Conservation (phyloP, 2,888 invertebrate species). For the Nomada ruficornis region DNA sequence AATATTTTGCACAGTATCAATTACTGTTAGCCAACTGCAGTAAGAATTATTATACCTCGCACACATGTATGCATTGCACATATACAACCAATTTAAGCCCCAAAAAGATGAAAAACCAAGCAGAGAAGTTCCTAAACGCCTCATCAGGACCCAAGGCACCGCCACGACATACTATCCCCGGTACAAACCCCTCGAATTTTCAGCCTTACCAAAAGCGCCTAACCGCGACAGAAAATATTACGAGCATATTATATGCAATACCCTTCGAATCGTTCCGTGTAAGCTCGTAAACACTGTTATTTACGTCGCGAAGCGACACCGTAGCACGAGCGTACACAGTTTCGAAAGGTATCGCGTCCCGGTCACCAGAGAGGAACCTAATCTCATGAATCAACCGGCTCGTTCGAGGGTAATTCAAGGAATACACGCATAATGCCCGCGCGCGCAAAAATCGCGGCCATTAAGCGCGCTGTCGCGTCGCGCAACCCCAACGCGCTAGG, state of each 20-base stretch:
- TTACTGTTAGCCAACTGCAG: too few species aligned
- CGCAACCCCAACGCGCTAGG: constrained; percentile 7
- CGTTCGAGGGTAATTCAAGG: constrained; percentile 44
- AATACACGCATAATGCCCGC: constrained; percentile 31
- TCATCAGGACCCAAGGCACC: background rate
- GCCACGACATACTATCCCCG: background rate
- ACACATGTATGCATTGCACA: too few species aligned
- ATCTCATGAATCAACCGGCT: constrained; percentile 52
- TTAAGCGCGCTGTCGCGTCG: constrained; percentile 19
- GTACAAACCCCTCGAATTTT: background rate
- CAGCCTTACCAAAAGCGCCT: background rate
- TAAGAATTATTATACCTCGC: too few species aligned
- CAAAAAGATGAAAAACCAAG: too few species aligned
- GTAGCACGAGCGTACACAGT: constrained; percentile 28
- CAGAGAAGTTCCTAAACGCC: too few species aligned
- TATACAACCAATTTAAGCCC: too few species aligned
- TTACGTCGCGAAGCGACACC: constrained; percentile 20
- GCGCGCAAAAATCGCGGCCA: constrained; percentile 31
- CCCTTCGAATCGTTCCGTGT: background rate
- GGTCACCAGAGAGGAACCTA: constrained; percentile 12
- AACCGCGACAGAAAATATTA: background rate
- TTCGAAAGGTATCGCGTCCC: constrained; percentile 1
- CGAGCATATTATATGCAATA: background rate
- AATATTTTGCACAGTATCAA: too few species aligned
- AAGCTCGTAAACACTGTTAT: constrained; percentile 49